Evolutionary conservation across 64 coral and sea anemone genomes (phyloP), one percentile per base, ranked within the genome.

Genomic region (Dendrophyllia cribrosa): DNA sequence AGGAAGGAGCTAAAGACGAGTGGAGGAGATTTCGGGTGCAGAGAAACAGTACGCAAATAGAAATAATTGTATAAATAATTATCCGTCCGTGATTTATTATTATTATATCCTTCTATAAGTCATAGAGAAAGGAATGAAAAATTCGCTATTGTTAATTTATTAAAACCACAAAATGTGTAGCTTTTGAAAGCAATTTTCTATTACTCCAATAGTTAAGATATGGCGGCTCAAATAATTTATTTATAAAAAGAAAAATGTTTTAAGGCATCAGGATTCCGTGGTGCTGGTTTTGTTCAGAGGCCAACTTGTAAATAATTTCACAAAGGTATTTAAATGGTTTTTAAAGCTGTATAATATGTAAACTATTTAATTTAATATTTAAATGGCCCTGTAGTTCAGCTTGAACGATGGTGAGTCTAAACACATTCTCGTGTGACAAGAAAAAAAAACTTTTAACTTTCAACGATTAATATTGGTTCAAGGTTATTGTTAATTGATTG

Each of bases 301-400:
- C 46, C 61, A 51, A 68, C 61, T 17, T 84, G 80, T 84, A 84
- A 84, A 84, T 84, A 84, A 84, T 84, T 67, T 34, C 65, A 82
- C 59, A 53, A 64, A 84, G 46, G 60, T 67, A 65, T 84, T 65
- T 84, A 84, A 84, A 67, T 84, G 80, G 58, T 84, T 84, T 84
- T 84, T 68, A 79, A 93, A 77, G 43, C 44, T 97, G 95, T 97
- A 97, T 50, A 94, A 12, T 94, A 94, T 87, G 91, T 87, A 93
- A 77, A 87, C 77, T 52, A 84, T 91, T 83, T 93, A 94, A 97
- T 97, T 97, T 97, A 97, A 94, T 97, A 97, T 94, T 97, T 97
- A 97, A 97, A 97, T 97, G 77, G 82, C 75, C 83, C 75, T 94
- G 95, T 97, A 91, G 95, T 97, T 97, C 95, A 94, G 66, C 88